Base-by-base conservation (phyloP, 2,113 vertebrate genomes). In the Hiodon tergisus region DNA sequence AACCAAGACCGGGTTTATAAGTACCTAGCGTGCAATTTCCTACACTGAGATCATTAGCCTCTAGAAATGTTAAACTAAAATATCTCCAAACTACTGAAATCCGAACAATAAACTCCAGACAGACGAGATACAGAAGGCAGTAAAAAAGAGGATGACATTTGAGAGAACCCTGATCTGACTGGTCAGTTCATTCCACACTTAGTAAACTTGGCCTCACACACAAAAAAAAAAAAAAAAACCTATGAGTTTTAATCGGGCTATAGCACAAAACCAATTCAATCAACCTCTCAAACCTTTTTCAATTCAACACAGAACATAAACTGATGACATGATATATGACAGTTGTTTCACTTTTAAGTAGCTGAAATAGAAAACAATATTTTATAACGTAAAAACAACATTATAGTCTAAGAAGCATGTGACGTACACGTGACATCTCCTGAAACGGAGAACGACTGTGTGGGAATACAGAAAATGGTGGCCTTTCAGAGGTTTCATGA, bases 41-140 rank as follows among this genome's bases (percentile, higher is more conserved):
- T 46, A 61, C 31, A 73, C 61, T 17, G 50, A 73, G 54, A 53
- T 51, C 51, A 54, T 51, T 51, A 69, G 53, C 52, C 53, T 55
- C 17, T 5, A 62, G 14, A 62, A 72, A 59, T 65, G 52, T 16
- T 54, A 52, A 6, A 51, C 50, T 14, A 52, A 53, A 46, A 53
- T 73, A 54, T 66, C 61, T 66, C 60, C 51, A 16, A 50, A 53
- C 10, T 60, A 17, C 17, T 10, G 57, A 74, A 73, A 52, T 52
- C 48, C 46, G 69, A 72, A 60, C 57, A 53, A 16, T 53, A 46
- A 14, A 54, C 4, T 62, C 69, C n/a, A 14, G 9, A 14, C 9
- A 59, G 9, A 9, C 58, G 14, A 59, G 14, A 4, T 4, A 16
- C 53, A 17, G 31, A 69, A 54, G 52, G 69, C 52, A 13, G 55